Conservation (phyloP, 2,797 vertebrate genomes). For the Netta rufina region DNA sequence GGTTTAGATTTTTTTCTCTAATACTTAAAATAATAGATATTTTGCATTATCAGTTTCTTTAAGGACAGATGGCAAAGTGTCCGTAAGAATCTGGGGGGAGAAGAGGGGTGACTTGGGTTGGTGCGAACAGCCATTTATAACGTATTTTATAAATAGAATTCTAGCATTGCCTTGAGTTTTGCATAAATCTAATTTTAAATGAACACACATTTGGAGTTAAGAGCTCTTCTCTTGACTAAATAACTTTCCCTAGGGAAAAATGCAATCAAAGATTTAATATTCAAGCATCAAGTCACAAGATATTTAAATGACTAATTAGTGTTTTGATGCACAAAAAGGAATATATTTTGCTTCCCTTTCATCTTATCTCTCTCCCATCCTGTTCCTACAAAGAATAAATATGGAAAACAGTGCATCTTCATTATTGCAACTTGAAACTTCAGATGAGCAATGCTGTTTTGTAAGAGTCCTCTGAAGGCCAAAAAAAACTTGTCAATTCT, state of each 20-base stretch:
- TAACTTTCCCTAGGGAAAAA: slow-evolving; percentile 59
- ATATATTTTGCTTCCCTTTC: slow-evolving; percentile 36
- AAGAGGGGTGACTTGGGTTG: neutral
- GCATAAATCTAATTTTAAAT: slow-evolving; percentile 31
- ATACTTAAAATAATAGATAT: neutral
- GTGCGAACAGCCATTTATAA: neutral
- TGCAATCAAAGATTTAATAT: slow-evolving; percentile 51
- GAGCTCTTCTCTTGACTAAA: slow-evolving; percentile 29
- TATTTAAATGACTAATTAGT: slow-evolving; percentile 50
- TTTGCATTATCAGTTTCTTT: neutral
- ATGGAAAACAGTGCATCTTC: neutral
- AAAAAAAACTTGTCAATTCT: neutral
- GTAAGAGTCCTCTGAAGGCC: neutral
- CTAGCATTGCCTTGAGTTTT: neutral
- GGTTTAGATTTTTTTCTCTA: neutral
- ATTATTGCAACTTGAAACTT: neutral
- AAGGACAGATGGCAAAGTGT: neutral
- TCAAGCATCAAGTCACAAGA: slow-evolving; percentile 23
- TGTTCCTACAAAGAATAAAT: neutral
- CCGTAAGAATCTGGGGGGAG: neutral
- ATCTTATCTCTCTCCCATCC: slow-evolving; percentile 13
- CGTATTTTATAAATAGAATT: slow-evolving; percentile 23
- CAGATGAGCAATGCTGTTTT: neutral
- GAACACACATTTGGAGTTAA: slow-evolving; percentile 21
- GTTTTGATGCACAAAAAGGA: slow-evolving; percentile 47